A percentile compares a stretch with the other conserved stretches of the same genome.
Evolutionary conservation across 2,888 invertebrate species (phyloP).

Genomic region (Bedellia somnulentella): DNA sequence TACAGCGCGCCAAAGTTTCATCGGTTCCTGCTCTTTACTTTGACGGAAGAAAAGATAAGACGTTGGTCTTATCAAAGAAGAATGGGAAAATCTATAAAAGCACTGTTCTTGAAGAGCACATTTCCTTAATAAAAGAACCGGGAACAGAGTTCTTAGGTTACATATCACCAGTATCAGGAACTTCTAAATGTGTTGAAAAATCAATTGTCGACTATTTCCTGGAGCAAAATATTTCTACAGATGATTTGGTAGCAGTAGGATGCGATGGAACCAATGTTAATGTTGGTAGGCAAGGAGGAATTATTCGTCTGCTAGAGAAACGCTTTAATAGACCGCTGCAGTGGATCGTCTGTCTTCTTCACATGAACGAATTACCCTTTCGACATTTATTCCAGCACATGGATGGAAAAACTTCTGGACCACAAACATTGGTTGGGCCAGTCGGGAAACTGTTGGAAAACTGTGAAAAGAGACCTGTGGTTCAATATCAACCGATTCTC

Average conservation of each 20-base stretch:
- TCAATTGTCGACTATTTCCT: slow-evolving; percentile 2
- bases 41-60: slow-evolving; percentile 11
- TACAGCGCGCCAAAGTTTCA: neutral
- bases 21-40: slow-evolving; percentile 11
- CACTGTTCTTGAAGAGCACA: slow-evolving; percentile 9
- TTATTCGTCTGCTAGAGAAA: slow-evolving; percentile 12
- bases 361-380: no score
- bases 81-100: slow-evolving; percentile 7
- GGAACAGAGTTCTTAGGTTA: slow-evolving; percentile 9
- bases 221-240: slow-evolving; percentile 3
- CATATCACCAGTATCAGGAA: slow-evolving; percentile 1
- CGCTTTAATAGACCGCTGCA: slow-evolving; percentile 10
- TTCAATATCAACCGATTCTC: no score
- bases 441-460: slow-evolving; percentile 10
- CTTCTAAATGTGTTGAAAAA: slow-evolving; percentile 4
- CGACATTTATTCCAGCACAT: slow-evolving; percentile 12
- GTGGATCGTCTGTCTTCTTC: slow-evolving; percentile 13
- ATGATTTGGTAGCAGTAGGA: slow-evolving; percentile 11
- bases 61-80: slow-evolving; percentile 7
- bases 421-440: slow-evolving; percentile 8
- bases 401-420: slow-evolving; percentile 12
- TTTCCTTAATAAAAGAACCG: slow-evolving; percentile 10
- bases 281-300: slow-evolving; percentile 10
- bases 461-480: no score
- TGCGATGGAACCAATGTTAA: slow-evolving; percentile 13